Evolutionary conservation across 2,113 vertebrate genomes (phyloP), one percentile per base, ranked within the genome.

Genomic region (Rhea americana): DNA sequence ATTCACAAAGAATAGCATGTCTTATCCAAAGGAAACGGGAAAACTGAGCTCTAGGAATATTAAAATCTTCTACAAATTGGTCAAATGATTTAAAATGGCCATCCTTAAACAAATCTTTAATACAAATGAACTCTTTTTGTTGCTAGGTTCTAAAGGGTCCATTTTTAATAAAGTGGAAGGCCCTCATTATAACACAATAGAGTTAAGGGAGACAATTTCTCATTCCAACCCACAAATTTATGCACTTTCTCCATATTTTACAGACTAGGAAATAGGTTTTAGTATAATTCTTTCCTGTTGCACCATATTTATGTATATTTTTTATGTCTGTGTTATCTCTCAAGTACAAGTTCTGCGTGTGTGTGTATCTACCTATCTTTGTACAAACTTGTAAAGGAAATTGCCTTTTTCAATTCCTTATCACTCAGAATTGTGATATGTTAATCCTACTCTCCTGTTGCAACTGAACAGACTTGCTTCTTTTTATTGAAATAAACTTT

Each of bases 221-320:
- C 50, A 96, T 95, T 86, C 97, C 97, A 97, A 70, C 94, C 97
- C 94, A 96, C 87, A 92, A 97, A 97, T 97, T 97, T 97, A 97
- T 97, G 87, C 92, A 94, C 94, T 97, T 97, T 97, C 66, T 70
- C 39, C 62, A 74, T 73, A 73, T 82, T 93, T 91, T 89, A 95
- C 74, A 85, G 87, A 95, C 91, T 83, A 70, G 61, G 82, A 97
- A 97, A 97, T 95, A 96, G 87, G 91, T 96, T 90, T 94, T 97
- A 96, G 97, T 68, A 91, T 96, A 81, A 95, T 96, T 93, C 94
- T 94, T 94, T 76, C 71, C 87, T 94, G 88, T 87, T 81, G 89
- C 74, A 94, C 65, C 91, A 85, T 95, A 95, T 96, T 96, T 22
- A 90, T 90, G 61, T 70, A 85, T 79, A 90, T 95, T 97, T 58